Conservation (phyloP, 2,797 vertebrate species). For the Myiothlypis coronata region DNA sequence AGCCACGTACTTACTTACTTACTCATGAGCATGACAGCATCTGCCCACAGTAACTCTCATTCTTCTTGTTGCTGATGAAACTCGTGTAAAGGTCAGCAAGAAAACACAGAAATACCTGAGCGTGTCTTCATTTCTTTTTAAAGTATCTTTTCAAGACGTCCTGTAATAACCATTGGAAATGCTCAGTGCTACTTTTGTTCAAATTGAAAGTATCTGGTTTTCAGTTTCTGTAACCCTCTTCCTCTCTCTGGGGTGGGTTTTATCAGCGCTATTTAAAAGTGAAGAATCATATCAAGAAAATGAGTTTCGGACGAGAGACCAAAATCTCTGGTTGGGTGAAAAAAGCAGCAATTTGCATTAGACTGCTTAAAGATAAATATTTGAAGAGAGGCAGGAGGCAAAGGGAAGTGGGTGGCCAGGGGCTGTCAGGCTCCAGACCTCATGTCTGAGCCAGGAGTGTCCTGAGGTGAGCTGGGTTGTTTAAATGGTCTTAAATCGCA, state of each 20-base stretch:
- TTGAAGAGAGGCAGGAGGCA: not conserved
- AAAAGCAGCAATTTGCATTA: not conserved
- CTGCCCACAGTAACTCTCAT: not conserved
- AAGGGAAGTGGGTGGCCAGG: not conserved
- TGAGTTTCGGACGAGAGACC: not conserved
- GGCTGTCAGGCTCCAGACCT: not conserved
- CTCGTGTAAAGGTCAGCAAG: not conserved
- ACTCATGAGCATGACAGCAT: not conserved
- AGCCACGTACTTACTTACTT: not conserved
- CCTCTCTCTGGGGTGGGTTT: not conserved
- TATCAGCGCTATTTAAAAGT: not conserved
- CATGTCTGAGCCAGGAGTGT: not conserved
- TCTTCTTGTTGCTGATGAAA: not conserved
- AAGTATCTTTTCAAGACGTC: not conserved
- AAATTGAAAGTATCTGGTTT: not conserved
- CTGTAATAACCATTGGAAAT: not conserved
- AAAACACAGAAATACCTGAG: not conserved
- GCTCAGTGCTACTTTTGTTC: not conserved
- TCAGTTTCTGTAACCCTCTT: not conserved
- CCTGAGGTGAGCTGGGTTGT: not conserved
- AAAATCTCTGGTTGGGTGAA: not conserved
- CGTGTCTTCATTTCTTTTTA: not conserved
- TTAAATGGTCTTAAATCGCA: not conserved
- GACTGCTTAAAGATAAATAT: not conserved
- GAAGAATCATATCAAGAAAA: not conserved